These are phyloP conservation scores for Andricus grossulariae DNA, from an alignment of 1,140 invertebrate species.

Conservation along the genomic window DNA sequence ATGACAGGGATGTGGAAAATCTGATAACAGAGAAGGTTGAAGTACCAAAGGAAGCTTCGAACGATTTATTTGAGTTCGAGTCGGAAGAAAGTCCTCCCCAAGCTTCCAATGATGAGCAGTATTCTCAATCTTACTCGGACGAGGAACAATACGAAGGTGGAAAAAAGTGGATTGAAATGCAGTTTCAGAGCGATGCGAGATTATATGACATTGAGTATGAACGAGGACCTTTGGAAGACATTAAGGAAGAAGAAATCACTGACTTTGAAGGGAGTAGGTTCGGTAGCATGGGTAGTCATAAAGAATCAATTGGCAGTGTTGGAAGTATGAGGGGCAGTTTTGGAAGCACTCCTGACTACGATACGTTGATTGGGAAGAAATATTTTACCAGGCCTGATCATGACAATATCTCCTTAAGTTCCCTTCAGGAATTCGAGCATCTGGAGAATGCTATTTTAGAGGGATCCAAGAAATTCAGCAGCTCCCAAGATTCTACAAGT, in stretches of 20 bases:
- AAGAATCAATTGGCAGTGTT: constrained; percentile 86
- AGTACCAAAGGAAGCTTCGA: constrained; percentile 43
- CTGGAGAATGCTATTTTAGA: constrained; percentile 88
- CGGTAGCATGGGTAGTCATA: constrained; percentile 87
- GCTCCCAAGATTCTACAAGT: constrained; percentile 83
- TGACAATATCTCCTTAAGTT: constrained; percentile 93
- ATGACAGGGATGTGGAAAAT: constrained; percentile 86
- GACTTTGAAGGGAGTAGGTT: constrained; percentile 89
- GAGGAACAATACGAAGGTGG: constrained; percentile 82
- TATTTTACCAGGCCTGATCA: constrained; percentile 89
- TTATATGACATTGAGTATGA: constrained; percentile 84
- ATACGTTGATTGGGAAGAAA: constrained; percentile 85
- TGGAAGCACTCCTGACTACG: constrained; percentile 89
- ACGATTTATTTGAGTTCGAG: constrained; percentile 83
- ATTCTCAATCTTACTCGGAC: constrained; percentile 73
- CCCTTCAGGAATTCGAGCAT: constrained; percentile 95
- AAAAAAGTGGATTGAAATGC: constrained; percentile 93
- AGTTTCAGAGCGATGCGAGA: constrained; percentile 83
- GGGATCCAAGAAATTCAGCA: constrained; percentile 77
- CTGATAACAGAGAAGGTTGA: constrained; percentile 72
- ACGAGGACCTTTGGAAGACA: constrained; percentile 89
- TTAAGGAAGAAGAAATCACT: constrained; percentile 91
- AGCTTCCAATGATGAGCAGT: constrained; percentile 73
- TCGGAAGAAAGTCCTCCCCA: constrained; percentile 85
- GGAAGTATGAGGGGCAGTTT: constrained; percentile 87